Percentiles rank a stretch among this genome's conserved stretches.
Evolutionary conservation across 1,140 invertebrate genomes (phyloP).

Genomic region (Orussus abietinus): DNA sequence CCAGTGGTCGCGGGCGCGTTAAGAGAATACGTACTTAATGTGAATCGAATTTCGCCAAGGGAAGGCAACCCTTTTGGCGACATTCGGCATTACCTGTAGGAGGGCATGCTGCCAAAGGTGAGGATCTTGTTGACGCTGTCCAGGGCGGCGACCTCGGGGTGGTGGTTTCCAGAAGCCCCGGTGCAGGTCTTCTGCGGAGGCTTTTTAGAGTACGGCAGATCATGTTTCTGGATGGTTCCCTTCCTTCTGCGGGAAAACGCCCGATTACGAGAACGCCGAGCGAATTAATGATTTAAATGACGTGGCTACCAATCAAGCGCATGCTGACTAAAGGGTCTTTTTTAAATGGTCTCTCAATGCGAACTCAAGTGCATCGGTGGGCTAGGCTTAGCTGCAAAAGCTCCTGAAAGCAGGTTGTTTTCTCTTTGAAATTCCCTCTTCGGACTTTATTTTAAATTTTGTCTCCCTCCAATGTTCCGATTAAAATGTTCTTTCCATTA

Average conservation of each 20-base stretch:
- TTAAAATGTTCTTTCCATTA: no score
- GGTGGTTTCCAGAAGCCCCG: conserved; percentile 53
- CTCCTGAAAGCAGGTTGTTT: no score
- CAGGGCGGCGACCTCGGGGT: conserved; percentile 66
- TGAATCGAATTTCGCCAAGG: no score
- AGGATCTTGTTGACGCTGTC: conserved; percentile 77
- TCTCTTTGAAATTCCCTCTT: no score
- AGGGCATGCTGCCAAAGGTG: conserved; percentile 71
- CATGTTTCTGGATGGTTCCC: conserved; percentile 81
- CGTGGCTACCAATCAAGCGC: conserved; percentile 9
- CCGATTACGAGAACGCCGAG: conserved; percentile 8
- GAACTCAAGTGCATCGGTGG: no score
- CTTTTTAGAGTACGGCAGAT: conserved; percentile 80
- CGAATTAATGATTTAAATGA: conserved; percentile 8
- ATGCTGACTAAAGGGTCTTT: conserved; percentile 12
- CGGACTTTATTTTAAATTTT: no score
- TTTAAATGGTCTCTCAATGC: no score
- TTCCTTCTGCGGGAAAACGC: conserved; percentile 71
- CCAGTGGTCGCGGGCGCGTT: no score
- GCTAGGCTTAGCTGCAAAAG: no score
- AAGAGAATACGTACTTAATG: no score
- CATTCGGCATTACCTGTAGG: conserved; percentile 87
- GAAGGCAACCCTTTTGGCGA: no score
- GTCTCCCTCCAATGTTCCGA: no score
- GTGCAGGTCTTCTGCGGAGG: conserved; percentile 70